A percentile compares a stretch with the other conserved stretches of the same genome.
Evolutionary conservation across 2,888 invertebrate genomes (phyloP).

Genomic region (Stenichneumon culpator): DNA sequence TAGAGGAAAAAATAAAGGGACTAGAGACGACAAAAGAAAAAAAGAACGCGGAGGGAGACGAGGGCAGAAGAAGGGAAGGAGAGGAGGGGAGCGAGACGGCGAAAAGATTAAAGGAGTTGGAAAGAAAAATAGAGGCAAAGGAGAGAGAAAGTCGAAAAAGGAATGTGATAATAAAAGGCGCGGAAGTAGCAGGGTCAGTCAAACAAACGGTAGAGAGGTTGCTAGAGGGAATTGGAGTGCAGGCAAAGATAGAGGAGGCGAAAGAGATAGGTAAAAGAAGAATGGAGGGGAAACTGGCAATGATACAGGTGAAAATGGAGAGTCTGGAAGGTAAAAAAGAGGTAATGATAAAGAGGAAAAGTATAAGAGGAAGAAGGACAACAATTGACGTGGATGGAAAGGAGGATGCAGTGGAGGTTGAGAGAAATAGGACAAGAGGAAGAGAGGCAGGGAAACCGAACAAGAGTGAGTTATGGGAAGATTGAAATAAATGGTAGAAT

Average conservation of each 20-base stretch:
- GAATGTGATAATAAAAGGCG: constrained; percentile 20
- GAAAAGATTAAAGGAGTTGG: background rate
- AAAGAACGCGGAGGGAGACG: background rate
- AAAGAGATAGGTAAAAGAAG: constrained; percentile 17
- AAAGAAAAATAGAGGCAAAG: constrained; percentile 4
- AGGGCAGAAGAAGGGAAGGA: background rate
- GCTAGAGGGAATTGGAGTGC: constrained; percentile 9
- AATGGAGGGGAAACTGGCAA: background rate
- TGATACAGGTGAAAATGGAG: constrained; percentile 26
- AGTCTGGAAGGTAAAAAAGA: constrained; percentile 16
- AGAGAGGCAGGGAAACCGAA: background rate
- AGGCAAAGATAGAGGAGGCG: background rate
- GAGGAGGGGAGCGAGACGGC: background rate
- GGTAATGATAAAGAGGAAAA: constrained; percentile 22
- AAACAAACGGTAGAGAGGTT: background rate
- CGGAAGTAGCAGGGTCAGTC: background rate
- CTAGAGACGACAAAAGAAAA: background rate
- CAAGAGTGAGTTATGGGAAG: too few species aligned
- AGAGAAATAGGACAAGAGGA: constrained; percentile 16
- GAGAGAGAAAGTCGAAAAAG: constrained; percentile 1
- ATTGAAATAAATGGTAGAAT: background rate
- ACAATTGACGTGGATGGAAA: constrained; percentile 24
- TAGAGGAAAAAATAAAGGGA: background rate
- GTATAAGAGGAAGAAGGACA: background rate
- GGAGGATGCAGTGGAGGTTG: constrained; percentile 13